Base-by-base conservation (phyloP, 2,113 vertebrate genomes). In the Albula goreensis region DNA sequence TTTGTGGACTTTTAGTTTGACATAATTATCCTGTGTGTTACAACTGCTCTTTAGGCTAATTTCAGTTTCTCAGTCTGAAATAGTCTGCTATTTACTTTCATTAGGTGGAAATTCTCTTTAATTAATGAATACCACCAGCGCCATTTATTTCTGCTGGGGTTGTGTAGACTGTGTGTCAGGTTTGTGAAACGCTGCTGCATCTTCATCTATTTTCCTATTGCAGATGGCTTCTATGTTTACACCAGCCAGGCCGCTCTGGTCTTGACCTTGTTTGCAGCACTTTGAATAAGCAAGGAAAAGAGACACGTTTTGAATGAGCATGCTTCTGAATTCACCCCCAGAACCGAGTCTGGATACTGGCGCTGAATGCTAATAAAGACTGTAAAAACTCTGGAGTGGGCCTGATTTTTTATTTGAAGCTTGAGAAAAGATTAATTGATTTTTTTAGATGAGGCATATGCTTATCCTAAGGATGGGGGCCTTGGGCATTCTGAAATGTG, bases 331-430 rank as follows among this genome's bases (percentile, higher is more conserved):
- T 9, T 17, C 41, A 31, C 2, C 81, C 77, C 81, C 83, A 86
- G 80, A 52, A 83, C 86, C 85, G 83, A 85, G 60, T 85, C 57
- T 41, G 82, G 83, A 77, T 2, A 82, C 89, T 85, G 86, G 22
- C 8, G 48, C 56, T 80, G 83, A 89, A 91, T 90, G 86, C 91
- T 90, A 82, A 91, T 87, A 85, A 90, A 60, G 10, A 60, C 31
- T 60, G 3, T 56, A 60, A 12, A 15, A 11, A 15, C 17, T 60
- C 57, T 0, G 57, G 57, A 12, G 31, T 41, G 31, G 17, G 57
- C 11, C 57, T 60, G 57, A 60, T 12, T 60, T 60, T 15, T 15
- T 85, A 86, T 90, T 48, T 8, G 25, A 63, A 17, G 56, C 19
- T 10, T 7, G 49, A 50, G 79, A 77, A 52, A 57, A 53, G 57